These are phyloP conservation scores for Rhinopomastus cyanomelas DNA, from an alignment of 2,113 vertebrate species.

Conservation along the genomic window DNA sequence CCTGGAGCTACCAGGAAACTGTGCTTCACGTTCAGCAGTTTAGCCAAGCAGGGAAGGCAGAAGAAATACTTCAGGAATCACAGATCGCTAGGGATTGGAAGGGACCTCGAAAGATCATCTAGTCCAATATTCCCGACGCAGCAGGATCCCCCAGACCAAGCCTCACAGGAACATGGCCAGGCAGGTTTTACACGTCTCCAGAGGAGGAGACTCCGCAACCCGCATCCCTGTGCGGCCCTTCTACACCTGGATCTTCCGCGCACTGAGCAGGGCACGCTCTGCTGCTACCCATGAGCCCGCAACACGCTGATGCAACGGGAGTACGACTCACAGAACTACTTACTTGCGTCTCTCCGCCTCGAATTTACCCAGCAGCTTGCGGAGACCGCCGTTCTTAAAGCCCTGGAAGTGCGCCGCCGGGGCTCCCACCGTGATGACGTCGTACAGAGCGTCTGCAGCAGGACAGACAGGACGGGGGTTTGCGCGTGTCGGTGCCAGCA, in stretches of 20 bases:
- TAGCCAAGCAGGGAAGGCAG: not conserved
- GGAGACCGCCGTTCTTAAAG: slow-evolving; percentile 95
- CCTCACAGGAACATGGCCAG: no score
- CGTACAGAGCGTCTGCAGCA: slow-evolving; percentile 88
- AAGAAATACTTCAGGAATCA: not conserved
- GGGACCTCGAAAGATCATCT: no score
- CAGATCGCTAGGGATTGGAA: no score
- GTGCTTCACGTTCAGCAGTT: not conserved
- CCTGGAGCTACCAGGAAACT: not conserved
- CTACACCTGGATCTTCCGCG: not conserved
- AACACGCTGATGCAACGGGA: not conserved
- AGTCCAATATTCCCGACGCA: no score
- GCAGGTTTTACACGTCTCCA: no score
- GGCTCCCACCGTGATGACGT: slow-evolving; percentile 94
- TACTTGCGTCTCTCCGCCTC: slow-evolving; percentile 95
- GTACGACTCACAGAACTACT: slow-evolving; percentile 34
- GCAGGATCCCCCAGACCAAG: no score
- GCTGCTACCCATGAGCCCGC: not conserved
- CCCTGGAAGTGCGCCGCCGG: slow-evolving; percentile 96
- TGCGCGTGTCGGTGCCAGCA: not conserved
- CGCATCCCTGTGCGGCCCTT: not conserved
- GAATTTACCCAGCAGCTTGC: slow-evolving; percentile 88
- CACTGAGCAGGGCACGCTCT: not conserved
- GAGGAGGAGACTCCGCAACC: no score
- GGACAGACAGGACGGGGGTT: slow-evolving; percentile 36